Conservation (phyloP, 2,797 vertebrate species). For the Scomberomorus guttatus region DNA sequence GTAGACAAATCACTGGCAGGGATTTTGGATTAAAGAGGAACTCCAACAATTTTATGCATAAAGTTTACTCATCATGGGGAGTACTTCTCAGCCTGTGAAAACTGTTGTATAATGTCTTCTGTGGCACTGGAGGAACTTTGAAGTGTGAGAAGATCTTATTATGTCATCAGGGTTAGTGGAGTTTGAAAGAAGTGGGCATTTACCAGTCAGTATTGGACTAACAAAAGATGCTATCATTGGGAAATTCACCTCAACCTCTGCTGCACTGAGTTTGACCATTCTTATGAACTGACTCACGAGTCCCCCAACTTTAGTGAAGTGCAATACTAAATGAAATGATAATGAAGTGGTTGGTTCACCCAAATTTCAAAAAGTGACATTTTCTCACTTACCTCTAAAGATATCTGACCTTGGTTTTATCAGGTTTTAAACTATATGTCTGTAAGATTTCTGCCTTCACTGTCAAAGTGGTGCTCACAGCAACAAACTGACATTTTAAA, state of each 20-base stretch:
- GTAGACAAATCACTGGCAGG: not conserved
- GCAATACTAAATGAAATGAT: too few relatives aligned
- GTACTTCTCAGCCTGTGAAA: not conserved
- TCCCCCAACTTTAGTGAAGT: too few relatives aligned
- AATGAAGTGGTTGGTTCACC: not conserved
- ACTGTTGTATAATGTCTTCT: not conserved
- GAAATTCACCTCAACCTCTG: not conserved
- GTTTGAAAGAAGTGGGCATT: not conserved
- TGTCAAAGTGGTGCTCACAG: too few relatives aligned
- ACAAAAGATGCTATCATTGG: not conserved
- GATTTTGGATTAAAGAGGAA: constrained; percentile 1
- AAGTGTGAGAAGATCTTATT: too few relatives aligned
- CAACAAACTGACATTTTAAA: too few relatives aligned
- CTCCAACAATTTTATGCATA: not conserved
- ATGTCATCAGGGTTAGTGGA: not conserved
- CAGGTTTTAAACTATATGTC: not conserved
- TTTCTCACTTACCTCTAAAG: too few relatives aligned
- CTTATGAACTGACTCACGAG: too few relatives aligned
- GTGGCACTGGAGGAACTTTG: not conserved
- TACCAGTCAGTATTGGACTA: not conserved
- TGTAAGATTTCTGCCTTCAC: too few relatives aligned
- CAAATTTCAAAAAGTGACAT: not conserved
- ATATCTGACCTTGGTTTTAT: not conserved
- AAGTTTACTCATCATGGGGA: not conserved
- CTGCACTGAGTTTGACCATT: not conserved